Evolutionary conservation across 2,113 vertebrate genomes (phyloP).

Genomic region (Salvelinus namaycush): DNA sequence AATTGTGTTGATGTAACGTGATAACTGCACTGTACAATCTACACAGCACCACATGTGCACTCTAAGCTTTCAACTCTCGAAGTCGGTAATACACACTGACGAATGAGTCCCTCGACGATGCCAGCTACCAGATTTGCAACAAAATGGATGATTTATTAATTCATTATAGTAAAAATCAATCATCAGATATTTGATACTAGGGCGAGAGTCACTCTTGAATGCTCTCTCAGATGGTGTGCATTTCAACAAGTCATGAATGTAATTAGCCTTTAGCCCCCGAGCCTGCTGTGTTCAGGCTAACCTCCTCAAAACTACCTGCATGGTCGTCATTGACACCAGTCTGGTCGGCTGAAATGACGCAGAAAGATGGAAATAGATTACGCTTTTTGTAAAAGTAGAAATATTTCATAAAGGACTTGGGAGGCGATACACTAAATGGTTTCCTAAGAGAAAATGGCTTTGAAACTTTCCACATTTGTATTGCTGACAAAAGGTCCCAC

Average conservation of each 20-base stretch:
- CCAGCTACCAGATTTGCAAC: slow-evolving; percentile 54
- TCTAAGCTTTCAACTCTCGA: slow-evolving; percentile 57
- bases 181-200: slow-evolving; percentile 63
- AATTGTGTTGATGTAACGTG: too few species aligned
- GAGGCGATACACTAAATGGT: slow-evolving; percentile 16
- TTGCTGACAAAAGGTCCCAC: too few species aligned
- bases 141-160: slow-evolving; percentile 72
- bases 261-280: slow-evolving; percentile 67
- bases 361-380: slow-evolving; percentile 35
- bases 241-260: slow-evolving; percentile 73
- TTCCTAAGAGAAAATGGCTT: neutral
- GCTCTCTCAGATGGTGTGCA: slow-evolving; percentile 62
- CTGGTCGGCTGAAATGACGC: slow-evolving; percentile 45
- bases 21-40: too few species aligned
- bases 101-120: slow-evolving; percentile 45
- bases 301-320: slow-evolving; percentile 27
- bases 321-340: slow-evolving; percentile 37
- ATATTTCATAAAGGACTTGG: neutral
- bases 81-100: slow-evolving; percentile 44
- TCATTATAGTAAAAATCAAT: slow-evolving; percentile 70
- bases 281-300: slow-evolving; percentile 47
- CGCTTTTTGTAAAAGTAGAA: neutral
- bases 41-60: slow-evolving; percentile 9
- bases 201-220: slow-evolving; percentile 68
- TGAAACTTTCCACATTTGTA: too few species aligned